phyloP scores from a whole-genome alignment of 2,797 vertebrate species.

The Falco columbarius region DNA sequence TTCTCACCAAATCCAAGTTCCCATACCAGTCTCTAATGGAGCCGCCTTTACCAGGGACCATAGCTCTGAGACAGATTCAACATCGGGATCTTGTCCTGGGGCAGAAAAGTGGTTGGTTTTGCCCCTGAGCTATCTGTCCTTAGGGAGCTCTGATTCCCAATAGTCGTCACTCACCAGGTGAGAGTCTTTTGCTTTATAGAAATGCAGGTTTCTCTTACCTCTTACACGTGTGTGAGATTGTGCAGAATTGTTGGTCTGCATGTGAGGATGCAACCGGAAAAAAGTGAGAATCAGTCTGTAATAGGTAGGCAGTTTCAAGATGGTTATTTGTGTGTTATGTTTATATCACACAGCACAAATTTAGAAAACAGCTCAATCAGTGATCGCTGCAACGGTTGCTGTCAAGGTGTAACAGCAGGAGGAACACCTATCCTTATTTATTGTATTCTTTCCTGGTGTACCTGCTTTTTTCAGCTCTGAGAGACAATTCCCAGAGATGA shows the following conservation, averaged over 20 bases:
- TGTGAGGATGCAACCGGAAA: neutral
- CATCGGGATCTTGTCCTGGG: accelerated
- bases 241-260: neutral
- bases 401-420: neutral
- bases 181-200: neutral
- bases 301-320: neutral
- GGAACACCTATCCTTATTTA: neutral
- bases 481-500: neutral
- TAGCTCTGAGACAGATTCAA: neutral
- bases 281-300: neutral
- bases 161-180: accelerated
- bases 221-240: neutral
- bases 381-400: neutral
- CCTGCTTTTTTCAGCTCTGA: neutral
- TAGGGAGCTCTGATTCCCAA: neutral
- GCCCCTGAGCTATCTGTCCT: neutral
- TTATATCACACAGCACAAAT: neutral
- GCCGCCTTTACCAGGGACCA: neutral
- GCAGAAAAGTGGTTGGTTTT: neutral
- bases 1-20: neutral
- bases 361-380: neutral
- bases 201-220: neutral
- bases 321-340: neutral
- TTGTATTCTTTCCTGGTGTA: neutral
- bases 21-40: neutral